These are phyloP conservation scores for Leucoma salicis DNA, from an alignment of 2,888 invertebrate genomes.

Conservation along the genomic window DNA sequence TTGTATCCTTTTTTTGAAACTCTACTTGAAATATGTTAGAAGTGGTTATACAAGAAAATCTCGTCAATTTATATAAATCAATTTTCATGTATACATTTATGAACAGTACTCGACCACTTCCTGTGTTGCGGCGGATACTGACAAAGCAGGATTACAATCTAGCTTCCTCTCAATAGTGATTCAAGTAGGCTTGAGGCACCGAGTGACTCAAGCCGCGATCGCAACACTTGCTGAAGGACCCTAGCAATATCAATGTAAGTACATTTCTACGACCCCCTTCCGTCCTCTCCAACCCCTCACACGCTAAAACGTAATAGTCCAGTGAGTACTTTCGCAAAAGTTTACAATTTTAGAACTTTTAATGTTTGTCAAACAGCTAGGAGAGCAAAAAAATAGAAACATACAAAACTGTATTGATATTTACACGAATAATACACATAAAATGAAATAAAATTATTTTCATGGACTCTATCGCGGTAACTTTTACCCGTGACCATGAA, in stretches of 20 bases:
- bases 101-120: constrained; percentile 46
- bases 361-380: no score
- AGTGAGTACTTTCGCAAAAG: constrained; percentile 27
- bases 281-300: constrained; percentile 27
- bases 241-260: constrained; percentile 63
- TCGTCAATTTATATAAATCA: neutral
- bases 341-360: no score
- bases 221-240: constrained; percentile 48
- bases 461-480: no score
- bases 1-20: neutral
- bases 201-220: constrained; percentile 54
- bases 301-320: no score
- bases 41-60: neutral
- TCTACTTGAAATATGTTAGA: neutral
- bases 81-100: neutral
- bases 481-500: no score
- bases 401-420: no score
- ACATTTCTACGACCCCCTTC: constrained; percentile 41
- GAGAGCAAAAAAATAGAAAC: no score
- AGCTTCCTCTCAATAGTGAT: constrained; percentile 45
- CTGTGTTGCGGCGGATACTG: constrained; percentile 45
- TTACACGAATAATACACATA: no score
- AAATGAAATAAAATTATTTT: no score
- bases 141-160: constrained; percentile 66
- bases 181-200: constrained; percentile 52